Conservation (phyloP, 2,113 vertebrate genomes). For the Prolemur simus region DNA sequence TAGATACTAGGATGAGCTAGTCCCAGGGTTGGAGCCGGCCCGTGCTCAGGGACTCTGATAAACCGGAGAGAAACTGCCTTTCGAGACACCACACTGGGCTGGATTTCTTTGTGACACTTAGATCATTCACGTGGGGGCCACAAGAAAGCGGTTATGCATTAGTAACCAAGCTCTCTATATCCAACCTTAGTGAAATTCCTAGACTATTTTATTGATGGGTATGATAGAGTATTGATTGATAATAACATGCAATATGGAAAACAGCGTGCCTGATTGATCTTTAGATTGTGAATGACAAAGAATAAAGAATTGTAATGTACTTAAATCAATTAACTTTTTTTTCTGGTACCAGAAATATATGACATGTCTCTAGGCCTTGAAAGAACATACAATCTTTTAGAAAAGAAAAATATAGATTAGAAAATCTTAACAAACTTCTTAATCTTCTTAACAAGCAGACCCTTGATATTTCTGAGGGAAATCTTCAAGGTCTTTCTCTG, state of each 20-base stretch:
- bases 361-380: conserved; percentile 5
- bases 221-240: conserved; percentile 51
- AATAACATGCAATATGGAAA: conserved; percentile 58
- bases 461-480: neutral
- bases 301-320: conserved; percentile 24
- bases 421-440: conserved; percentile 18
- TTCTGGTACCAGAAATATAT: conserved; percentile 13
- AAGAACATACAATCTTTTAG: neutral
- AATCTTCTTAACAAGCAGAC: conserved; percentile 17
- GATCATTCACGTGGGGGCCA: neutral
- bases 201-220: conserved; percentile 50
- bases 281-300: conserved; percentile 53
- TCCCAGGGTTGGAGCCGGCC: neutral
- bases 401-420: neutral
- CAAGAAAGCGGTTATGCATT: neutral
- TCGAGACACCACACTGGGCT: neutral
- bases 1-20: conserved; percentile 71
- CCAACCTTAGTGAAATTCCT: neutral
- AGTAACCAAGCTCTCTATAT: conserved; percentile 19
- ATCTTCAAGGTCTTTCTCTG: neutral
- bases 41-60: conserved; percentile 61
- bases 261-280: conserved; percentile 32
- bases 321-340: conserved; percentile 38
- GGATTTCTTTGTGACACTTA: neutral
- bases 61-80: conserved; percentile 40